These are phyloP conservation scores for Laterallus jamaicensis DNA, from an alignment of 2,113 vertebrate genomes.

Conservation along the genomic window DNA sequence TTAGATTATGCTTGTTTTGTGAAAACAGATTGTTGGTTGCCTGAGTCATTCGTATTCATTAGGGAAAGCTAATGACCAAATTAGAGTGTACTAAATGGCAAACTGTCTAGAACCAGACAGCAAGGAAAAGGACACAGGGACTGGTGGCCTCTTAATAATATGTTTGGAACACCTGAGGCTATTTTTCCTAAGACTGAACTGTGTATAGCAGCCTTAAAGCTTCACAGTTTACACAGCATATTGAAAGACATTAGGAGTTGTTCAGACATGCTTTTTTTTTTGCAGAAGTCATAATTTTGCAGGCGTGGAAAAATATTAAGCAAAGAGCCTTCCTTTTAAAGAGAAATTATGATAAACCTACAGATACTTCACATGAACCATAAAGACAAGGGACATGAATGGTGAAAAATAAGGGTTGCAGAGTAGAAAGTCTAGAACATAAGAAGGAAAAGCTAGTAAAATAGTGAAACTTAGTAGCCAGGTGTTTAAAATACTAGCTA, in stretches of 20 bases:
- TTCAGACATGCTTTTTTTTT: neutral
- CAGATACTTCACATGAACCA: neutral
- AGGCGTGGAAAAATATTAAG: neutral
- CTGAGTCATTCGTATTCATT: neutral
- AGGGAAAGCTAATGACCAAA: neutral
- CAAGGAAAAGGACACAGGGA: neutral
- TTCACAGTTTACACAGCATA: neutral
- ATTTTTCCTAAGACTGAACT: neutral
- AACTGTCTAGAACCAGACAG: neutral
- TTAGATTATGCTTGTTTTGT: neutral
- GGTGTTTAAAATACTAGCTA: neutral
- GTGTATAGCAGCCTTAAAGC: neutral
- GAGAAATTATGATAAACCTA: neutral
- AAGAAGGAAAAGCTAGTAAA: neutral
- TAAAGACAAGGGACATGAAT: neutral
- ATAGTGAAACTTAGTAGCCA: neutral
- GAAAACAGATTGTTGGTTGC: neutral
- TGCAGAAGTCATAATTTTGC: neutral
- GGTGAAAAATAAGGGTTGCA: neutral
- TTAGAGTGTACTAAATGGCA: neutral
- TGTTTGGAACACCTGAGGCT: neutral
- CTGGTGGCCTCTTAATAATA: neutral
- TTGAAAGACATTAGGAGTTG: neutral
- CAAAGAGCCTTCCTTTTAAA: neutral
- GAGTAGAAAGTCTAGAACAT: neutral